A percentile compares a stretch with the other conserved stretches of the same genome.
These are phyloP conservation scores for Psittacula derbiana DNA, from an alignment of 2,797 vertebrate species.

Conservation along the genomic window DNA sequence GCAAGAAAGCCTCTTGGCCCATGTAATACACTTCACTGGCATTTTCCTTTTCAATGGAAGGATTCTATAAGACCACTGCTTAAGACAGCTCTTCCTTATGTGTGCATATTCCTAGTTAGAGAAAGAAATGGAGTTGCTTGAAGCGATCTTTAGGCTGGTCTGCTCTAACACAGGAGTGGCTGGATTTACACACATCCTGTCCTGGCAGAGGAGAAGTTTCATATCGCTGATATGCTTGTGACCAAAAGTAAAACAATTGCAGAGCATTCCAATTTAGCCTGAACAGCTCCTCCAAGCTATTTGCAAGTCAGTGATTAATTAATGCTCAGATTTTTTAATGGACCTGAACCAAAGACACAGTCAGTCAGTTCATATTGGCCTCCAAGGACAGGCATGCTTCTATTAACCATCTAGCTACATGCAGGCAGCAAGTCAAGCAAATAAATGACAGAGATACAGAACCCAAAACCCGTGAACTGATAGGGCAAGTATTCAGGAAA, in stretches of 20 bases:
- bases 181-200: not conserved
- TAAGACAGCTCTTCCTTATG: slow-evolving; percentile 49
- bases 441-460: not conserved
- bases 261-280: not conserved
- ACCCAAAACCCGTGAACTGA: not conserved
- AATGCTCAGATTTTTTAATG: slow-evolving; percentile 53
- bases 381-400: slow-evolving; percentile 35
- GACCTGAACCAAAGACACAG: slow-evolving; percentile 49
- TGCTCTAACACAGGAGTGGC: not conserved
- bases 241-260: slow-evolving; percentile 28
- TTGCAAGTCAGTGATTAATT: slow-evolving; percentile 65
- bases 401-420: not conserved
- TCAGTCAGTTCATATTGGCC: slow-evolving; percentile 27
- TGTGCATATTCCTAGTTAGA: slow-evolving; percentile 43
- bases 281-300: slow-evolving; percentile 16
- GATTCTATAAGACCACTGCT: slow-evolving; percentile 26
- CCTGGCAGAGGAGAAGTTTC: slow-evolving; percentile 5
- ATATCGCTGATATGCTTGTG: not conserved
- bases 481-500: not conserved
- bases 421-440: slow-evolving; percentile 30
- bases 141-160: not conserved
- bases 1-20: not conserved
- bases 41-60: slow-evolving; percentile 4
- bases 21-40: not conserved
- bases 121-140: slow-evolving; percentile 60